These are phyloP conservation scores for Nysson spinosus DNA, from an alignment of 2,888 invertebrate species.

Conservation along the genomic window DNA sequence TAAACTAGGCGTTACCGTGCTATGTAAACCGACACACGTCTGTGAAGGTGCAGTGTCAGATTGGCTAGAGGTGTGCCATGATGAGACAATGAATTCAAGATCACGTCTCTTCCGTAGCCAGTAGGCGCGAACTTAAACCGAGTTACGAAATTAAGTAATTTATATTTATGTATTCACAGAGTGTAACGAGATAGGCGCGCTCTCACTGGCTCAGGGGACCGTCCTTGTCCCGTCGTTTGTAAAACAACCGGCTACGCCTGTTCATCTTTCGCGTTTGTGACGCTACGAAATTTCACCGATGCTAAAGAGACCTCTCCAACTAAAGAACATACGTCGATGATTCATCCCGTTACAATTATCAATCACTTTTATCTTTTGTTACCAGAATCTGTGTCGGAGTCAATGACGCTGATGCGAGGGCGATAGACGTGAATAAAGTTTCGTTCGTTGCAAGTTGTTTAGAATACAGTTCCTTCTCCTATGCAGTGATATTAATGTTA, in stretches of 20 bases:
- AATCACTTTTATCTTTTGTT: no score
- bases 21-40: conserved; percentile 27
- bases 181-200: conserved; percentile 61
- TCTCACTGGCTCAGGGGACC: conserved; percentile 12
- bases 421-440: no score
- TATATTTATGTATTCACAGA: conserved; percentile 69
- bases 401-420: no score
- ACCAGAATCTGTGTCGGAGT: no score
- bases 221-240: conserved; percentile 36
- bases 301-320: conserved; percentile 24
- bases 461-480: no score
- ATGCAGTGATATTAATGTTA: no score
- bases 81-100: conserved; percentile 70
- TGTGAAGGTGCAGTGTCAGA: conserved; percentile 41
- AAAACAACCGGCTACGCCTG: conserved; percentile 20
- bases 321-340: conserved; percentile 33
- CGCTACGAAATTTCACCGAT: conserved; percentile 26
- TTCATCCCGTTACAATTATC: no score
- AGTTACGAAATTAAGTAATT: conserved; percentile 69
- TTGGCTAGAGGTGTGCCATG: conserved; percentile 49
- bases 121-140: conserved; percentile 63
- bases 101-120: conserved; percentile 62
- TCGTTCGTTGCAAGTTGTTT: no score
- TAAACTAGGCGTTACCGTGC: conserved; percentile 43
- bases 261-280: conserved; percentile 16